Base-by-base conservation (phyloP, 2,797 vertebrate species). In the Fistularia commersonii region DNA sequence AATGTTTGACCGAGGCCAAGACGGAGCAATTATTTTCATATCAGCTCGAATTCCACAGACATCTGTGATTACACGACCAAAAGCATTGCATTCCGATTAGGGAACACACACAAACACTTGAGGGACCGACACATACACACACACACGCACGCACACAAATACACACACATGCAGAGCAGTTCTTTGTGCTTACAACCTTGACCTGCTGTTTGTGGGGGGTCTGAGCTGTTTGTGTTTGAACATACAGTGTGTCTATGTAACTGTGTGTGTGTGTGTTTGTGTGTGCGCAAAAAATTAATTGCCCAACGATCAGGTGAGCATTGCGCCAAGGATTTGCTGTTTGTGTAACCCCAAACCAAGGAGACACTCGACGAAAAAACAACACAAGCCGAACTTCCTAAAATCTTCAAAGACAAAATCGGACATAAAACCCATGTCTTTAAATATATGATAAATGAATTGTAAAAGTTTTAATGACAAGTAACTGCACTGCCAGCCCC, bases 1-100 rank as follows among this genome's bases (percentile, higher is more conserved):
- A 4, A 23, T 23, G 2, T 23, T 23, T 23, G 23, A 23, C 23
- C 23, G 23, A 23, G 23, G 64, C 66, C 72, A 64, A 74, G 64
- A 72, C 48, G 50, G 58, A 57, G 65, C 69, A 83, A 77, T 85
- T 83, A 80, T 82, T 81, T 81, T 81, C 74, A 72, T 82, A 82
- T 82, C 80, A 77, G 82, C 69, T 80, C 62, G 65, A 76, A 85
- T 85, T 81, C 76, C 78, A 64, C 71, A 78, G 74, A 54, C 50
- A 7, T 61, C 74, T 77, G 66, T 55, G 64, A 78, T 66, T 70
- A 66, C 61, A 40, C 5, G 59, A 61, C 60, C 64, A 48, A 76
- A 62, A 52, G 67, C 57, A 56, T 37, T 61, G 64, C 70, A 65
- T 77, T 81, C 69, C 72, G 76, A 61, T 70, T 65, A 59, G 52